Conservation (phyloP, 2,797 vertebrate species). For the Atherinosoma microstoma region DNA sequence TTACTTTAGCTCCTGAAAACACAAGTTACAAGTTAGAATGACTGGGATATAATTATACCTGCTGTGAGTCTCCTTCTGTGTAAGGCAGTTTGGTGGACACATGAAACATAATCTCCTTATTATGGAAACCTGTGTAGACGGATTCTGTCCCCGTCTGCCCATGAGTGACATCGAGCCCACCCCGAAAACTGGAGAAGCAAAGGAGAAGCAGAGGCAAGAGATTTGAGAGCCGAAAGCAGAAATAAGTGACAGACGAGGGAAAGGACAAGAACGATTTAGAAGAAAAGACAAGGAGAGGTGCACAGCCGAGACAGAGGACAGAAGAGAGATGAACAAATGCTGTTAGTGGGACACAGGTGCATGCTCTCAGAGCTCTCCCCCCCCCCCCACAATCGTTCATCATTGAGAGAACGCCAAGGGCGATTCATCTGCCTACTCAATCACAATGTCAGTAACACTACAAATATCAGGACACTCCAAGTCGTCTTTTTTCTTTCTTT, state of each 20-base stretch:
- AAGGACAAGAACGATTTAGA: not conserved
- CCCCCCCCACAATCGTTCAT: constrained; percentile 44
- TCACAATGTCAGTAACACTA: constrained; percentile 37
- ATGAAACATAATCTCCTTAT: constrained; percentile 98
- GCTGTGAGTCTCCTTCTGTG: constrained; percentile 95
- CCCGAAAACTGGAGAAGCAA: constrained; percentile 87
- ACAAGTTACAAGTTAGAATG: constrained; percentile 11
- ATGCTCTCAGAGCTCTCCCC: constrained; percentile 10
- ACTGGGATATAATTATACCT: constrained; percentile 79
- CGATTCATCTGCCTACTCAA: constrained; percentile 51
- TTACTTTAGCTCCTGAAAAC: constrained; percentile 4
- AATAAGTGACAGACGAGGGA: not conserved
- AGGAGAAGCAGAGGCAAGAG: constrained; percentile 5
- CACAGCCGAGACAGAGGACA: constrained; percentile 9
- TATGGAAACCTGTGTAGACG: constrained; percentile 92
- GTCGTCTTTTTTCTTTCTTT: constrained; percentile 3
- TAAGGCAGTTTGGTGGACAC: constrained; percentile 97
- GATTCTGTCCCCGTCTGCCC: constrained; percentile 95
- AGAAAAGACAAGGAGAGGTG: constrained; percentile 3
- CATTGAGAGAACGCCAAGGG: constrained; percentile 48
- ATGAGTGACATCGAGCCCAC: constrained; percentile 93
- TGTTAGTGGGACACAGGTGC: constrained; percentile 20
- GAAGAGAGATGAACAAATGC: constrained; percentile 27
- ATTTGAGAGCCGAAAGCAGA: not conserved
- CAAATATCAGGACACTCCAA: constrained; percentile 45